A percentile compares a stretch with the other conserved stretches of the same genome.
Evolutionary conservation across 2,113 vertebrate genomes (phyloP).

Genomic region (Lophius piscatorius): DNA sequence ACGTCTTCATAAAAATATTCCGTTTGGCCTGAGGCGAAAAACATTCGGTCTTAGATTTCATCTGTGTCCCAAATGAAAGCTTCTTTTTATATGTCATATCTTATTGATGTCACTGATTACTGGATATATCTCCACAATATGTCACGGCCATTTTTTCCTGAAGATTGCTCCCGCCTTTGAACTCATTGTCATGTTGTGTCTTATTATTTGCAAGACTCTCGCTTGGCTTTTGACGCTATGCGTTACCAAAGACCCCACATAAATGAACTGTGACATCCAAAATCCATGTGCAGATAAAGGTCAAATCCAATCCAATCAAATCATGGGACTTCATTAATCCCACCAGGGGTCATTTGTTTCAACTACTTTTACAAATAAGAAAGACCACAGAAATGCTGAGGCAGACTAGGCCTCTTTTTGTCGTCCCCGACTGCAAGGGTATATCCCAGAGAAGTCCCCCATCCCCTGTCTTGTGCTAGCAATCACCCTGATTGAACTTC

Average conservation of each 20-base stretch:
- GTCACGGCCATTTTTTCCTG: slow-evolving; percentile 5
- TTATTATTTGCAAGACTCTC: slow-evolving; percentile 2
- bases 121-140: slow-evolving; percentile 1
- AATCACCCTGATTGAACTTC: no score
- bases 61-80: slow-evolving; percentile 30
- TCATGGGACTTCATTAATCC: no score
- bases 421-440: no score
- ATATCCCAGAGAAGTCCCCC: no score
- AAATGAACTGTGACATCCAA: slow-evolving; percentile 3
- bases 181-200: background rate
- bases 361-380: no score
- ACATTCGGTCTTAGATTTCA: slow-evolving; percentile 23
- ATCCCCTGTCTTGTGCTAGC: no score
- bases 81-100: slow-evolving; percentile 24
- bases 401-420: no score
- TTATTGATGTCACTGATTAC: background rate
- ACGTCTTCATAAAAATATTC: slow-evolving; percentile 28
- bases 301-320: no score
- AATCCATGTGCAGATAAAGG: no score
- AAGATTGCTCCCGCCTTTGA: background rate
- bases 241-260: background rate
- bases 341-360: no score
- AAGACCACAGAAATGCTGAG: no score
- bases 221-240: background rate
- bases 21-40: slow-evolving; percentile 21